phyloP scores from a whole-genome alignment of 35 echinoderm and acorn worm species.

The Apostichopus californicus region DNA sequence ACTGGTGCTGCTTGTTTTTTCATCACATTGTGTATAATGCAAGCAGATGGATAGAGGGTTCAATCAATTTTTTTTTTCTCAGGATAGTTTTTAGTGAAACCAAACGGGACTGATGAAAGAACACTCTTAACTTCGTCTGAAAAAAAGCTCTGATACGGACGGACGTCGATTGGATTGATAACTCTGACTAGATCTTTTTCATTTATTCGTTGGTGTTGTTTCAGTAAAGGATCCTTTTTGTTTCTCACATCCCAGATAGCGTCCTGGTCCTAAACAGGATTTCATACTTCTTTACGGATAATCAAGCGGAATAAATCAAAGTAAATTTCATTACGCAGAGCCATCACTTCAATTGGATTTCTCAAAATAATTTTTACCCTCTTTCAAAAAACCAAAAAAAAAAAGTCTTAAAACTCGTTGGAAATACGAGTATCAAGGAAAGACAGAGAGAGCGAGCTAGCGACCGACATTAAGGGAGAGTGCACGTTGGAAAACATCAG shows the following conservation, averaged over 20 bases:
- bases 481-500: too few relatives aligned
- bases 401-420: too few relatives aligned
- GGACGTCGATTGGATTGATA: neutral
- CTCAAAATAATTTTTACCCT: too few relatives aligned
- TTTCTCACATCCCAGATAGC: too few relatives aligned
- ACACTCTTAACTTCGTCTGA: neutral
- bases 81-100: constrained; percentile 4
- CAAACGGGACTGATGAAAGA: neutral
- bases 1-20: neutral
- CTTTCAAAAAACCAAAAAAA: too few relatives aligned
- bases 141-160: neutral
- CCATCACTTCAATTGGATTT: too few relatives aligned
- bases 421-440: too few relatives aligned
- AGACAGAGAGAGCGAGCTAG: too few relatives aligned
- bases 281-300: neutral
- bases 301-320: neutral
- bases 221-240: too few relatives aligned
- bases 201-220: too few relatives aligned
- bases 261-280: neutral
- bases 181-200: neutral
- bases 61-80: constrained; percentile 24
- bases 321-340: too few relatives aligned
- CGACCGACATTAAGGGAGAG: too few relatives aligned
- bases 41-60: constrained; percentile 13
- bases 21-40: neutral